A percentile compares a stretch with the other conserved stretches of the same genome.
Conservation (phyloP, 1,140 invertebrate genomes). For the Bombus huntii region DNA sequence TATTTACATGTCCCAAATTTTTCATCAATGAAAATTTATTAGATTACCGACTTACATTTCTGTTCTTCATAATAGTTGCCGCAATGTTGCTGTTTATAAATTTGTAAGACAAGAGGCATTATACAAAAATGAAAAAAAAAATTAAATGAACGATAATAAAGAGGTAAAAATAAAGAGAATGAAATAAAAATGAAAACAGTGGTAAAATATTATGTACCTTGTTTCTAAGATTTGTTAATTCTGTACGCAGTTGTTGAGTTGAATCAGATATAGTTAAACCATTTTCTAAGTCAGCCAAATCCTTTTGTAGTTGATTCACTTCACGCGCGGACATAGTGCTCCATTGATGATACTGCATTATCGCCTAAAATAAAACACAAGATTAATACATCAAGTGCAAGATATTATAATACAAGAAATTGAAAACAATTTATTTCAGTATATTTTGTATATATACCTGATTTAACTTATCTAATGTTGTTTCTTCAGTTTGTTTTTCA, state of each 20-base stretch:
- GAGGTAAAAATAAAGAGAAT: neutral
- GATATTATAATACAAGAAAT: neutral
- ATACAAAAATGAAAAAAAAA: slow-evolving; percentile 9
- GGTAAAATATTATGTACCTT: slow-evolving; percentile 73
- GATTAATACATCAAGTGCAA: slow-evolving; percentile 9
- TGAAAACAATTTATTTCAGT: slow-evolving; percentile 4
- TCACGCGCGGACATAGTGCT: slow-evolving; percentile 88
- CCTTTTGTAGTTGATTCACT: slow-evolving; percentile 87
- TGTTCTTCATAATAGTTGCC: slow-evolving; percentile 29
- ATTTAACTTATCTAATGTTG: slow-evolving; percentile 78
- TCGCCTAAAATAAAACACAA: slow-evolving; percentile 67
- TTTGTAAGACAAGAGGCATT: neutral
- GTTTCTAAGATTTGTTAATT: slow-evolving; percentile 83
- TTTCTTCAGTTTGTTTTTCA: slow-evolving; percentile 77
- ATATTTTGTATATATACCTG: slow-evolving; percentile 68
- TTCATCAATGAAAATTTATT: slow-evolving; percentile 24
- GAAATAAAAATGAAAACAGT: slow-evolving; percentile 4
- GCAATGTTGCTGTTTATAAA: slow-evolving; percentile 23
- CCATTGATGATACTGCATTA: slow-evolving; percentile 88
- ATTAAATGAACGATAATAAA: neutral
- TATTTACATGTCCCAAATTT: slow-evolving; percentile 31
- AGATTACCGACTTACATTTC: slow-evolving; percentile 30
- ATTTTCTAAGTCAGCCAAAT: slow-evolving; percentile 87
- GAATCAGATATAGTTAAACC: slow-evolving; percentile 87
- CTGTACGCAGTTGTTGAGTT: slow-evolving; percentile 87